Base-by-base conservation (phyloP, 2,888 invertebrate species). In the Synergus itoensis region DNA sequence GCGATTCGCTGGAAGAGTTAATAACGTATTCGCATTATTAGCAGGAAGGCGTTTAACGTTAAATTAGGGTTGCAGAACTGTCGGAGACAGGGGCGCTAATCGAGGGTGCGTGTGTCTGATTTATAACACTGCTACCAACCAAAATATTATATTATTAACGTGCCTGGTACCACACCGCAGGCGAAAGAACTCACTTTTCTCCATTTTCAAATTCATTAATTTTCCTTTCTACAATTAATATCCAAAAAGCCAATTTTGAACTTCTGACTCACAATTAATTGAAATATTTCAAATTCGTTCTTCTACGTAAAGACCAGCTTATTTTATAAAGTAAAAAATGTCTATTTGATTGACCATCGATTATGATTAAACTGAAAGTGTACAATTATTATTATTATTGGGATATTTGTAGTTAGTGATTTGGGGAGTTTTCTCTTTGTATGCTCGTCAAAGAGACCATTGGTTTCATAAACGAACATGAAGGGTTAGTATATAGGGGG, bases 31-130 rank as follows among this genome's bases (percentile, higher is more conserved):
- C 81, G 79, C 87, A 87, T 87, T 89, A 89, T 89, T 89, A 89
- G 88, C 84, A 86, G 85, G 86, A 87, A 86, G 86, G 86, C 87
- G 86, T 86, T 90, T 88, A 88, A 89, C 87, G 88, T 87, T 90
- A 87, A 90, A 90, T 90, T 90, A 90, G 88, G 87, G 88, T 84
- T 83, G 85, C 84, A 82, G 84, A 81, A 82, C 88, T 90, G 90
- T 84, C 85, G 85, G 84, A 87, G 89, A 89, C 89, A 89, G 88
- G 88, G 87, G 88, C 86, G 88, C 88, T 90, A 89, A 90, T 90
- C 89, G 88, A 88, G 88, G 89, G 89, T 88, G 89, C 89, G 89
- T 90, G 90, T 88, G 86, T 87, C 87, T 90, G 89, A 90, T 90
- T 90, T 90, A 90, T 90, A 87, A 89, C 87, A 86, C 84, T 85